A percentile compares a stretch with the other conserved stretches of the same genome.
phyloP scores from a whole-genome alignment of 2,113 vertebrate species.

The Glaucidium brasilianum region DNA sequence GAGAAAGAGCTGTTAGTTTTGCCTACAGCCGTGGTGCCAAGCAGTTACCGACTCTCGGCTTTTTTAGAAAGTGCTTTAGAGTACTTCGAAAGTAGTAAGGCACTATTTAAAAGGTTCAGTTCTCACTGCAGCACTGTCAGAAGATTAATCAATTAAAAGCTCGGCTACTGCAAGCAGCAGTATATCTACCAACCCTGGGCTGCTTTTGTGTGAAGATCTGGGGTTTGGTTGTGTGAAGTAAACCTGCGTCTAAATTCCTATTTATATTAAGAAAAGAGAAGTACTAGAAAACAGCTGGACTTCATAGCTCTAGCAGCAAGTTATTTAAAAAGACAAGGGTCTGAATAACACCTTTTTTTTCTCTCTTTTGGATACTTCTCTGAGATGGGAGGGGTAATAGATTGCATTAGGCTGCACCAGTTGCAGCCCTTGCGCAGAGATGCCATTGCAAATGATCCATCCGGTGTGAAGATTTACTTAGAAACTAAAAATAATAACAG shows the following conservation, averaged over 20 bases:
- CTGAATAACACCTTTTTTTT: not conserved
- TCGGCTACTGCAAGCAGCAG: not conserved
- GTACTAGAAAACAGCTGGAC: not conserved
- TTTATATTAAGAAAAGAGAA: not conserved
- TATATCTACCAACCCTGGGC: not conserved
- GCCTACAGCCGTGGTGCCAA: not conserved
- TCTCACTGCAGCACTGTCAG: not conserved
- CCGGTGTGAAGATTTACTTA: not conserved
- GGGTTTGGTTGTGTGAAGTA: not conserved
- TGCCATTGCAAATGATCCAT: not conserved
- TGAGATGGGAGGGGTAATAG: not conserved
- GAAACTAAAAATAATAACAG: not conserved
- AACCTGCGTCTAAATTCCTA: not conserved
- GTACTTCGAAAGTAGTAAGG: not conserved
- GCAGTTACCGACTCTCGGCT: accelerated
- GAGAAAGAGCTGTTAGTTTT: not conserved
- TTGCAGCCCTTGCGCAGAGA: not conserved
- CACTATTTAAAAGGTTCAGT: not conserved
- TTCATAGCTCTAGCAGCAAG: not conserved
- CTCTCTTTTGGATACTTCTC: not conserved
- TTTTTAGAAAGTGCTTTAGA: not conserved
- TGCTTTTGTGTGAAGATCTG: not conserved
- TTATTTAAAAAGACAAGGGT: not conserved
- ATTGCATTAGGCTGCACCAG: not conserved
- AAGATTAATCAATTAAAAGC: conserved; percentile 20